Conservation (phyloP, 2,113 vertebrate genomes). For the Hemiprocne comata region DNA sequence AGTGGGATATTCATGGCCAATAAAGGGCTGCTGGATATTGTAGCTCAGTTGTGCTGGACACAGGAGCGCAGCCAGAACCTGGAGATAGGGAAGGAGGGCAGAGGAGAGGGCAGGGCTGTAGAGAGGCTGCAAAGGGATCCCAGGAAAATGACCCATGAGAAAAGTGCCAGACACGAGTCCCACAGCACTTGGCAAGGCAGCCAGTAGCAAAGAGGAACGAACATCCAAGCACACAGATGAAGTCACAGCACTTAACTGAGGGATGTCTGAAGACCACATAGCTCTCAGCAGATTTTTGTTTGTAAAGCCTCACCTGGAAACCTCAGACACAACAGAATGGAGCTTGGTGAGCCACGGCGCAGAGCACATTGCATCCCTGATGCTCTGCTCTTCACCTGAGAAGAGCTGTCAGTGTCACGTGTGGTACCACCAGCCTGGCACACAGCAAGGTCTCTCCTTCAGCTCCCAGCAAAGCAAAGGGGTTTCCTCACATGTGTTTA, state of each 20-base stretch:
- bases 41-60: neutral
- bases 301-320: neutral
- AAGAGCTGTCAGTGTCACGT: neutral
- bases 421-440: neutral
- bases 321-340: neutral
- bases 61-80: neutral
- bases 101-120: neutral
- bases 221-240: neutral
- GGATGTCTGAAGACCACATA: neutral
- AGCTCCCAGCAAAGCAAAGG: neutral
- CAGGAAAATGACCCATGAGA: neutral
- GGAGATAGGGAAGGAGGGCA: neutral
- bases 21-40: neutral
- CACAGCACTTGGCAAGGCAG: neutral
- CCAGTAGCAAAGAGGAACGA: neutral
- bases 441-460: neutral
- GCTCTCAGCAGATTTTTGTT: neutral
- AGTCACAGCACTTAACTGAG: neutral
- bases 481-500: neutral
- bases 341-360: neutral
- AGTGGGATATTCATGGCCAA: neutral
- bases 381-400: neutral
- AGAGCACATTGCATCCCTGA: neutral
- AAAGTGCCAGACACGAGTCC: neutral
- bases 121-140: neutral